These are phyloP conservation scores for Ploceus nigricollis DNA, from an alignment of 2,113 vertebrate genomes.

Conservation along the genomic window DNA sequence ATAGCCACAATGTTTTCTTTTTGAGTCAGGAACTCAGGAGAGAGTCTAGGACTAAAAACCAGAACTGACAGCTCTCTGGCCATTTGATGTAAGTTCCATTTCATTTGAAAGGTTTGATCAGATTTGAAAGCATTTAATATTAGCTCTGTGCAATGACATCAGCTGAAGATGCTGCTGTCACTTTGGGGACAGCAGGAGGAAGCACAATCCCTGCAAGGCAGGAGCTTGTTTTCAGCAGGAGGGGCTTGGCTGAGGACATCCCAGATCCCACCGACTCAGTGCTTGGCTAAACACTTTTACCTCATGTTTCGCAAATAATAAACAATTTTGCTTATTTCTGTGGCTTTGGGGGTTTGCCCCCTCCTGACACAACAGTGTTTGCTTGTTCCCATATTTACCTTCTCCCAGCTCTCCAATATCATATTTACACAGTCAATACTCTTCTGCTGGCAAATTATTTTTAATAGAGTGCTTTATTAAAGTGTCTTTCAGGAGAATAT, in stretches of 20 bases:
- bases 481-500: neutral
- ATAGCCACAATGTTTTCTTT: constrained; percentile 70
- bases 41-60: constrained; percentile 25
- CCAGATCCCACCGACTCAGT: constrained; percentile 23
- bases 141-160: neutral
- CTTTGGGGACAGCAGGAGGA: constrained; percentile 13
- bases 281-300: neutral
- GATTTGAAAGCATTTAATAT: constrained; percentile 48
- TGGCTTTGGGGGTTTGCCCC: neutral
- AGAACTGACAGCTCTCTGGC: constrained; percentile 51
- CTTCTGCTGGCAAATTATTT: neutral
- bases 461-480: neutral
- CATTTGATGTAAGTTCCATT: constrained; percentile 58
- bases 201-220: constrained; percentile 20
- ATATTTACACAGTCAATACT: neutral
- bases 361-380: neutral
- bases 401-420: neutral
- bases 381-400: neutral
- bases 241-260: neutral
- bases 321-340: neutral
- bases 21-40: constrained; percentile 54
- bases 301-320: neutral
- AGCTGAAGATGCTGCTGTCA: constrained; percentile 51
- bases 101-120: constrained; percentile 55
- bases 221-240: constrained; percentile 21